Evolutionary conservation across 2,888 invertebrate species (phyloP).

Genomic region (Acanthosepion pharaonis): DNA sequence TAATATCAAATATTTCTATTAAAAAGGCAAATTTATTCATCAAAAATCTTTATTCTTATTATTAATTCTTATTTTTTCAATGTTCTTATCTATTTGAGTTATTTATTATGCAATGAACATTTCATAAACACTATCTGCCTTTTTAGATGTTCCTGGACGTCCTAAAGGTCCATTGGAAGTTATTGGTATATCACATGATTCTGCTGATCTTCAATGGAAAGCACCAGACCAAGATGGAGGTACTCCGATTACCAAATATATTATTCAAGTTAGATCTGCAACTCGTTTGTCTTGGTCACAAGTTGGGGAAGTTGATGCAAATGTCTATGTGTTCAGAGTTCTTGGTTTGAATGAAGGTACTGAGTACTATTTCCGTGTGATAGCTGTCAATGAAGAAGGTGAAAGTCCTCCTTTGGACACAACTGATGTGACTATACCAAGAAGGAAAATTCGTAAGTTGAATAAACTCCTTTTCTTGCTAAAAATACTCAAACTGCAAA

Average conservation of each 20-base stretch:
- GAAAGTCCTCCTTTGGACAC: slow-evolving; percentile 88
- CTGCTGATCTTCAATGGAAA: slow-evolving; percentile 61
- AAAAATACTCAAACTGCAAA: neutral
- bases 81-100: neutral
- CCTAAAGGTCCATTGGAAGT: slow-evolving; percentile 62
- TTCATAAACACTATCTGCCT: neutral
- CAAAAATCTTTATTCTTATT: neutral
- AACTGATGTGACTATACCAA: slow-evolving; percentile 56
- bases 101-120: neutral
- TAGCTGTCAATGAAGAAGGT: slow-evolving; percentile 91
- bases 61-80: neutral
- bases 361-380: slow-evolving; percentile 89
- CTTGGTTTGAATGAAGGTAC: slow-evolving; percentile 86
- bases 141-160: slow-evolving; percentile 49
- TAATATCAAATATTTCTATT: neutral
- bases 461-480: neutral
- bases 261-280: slow-evolving; percentile 80
- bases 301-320: slow-evolving; percentile 77
- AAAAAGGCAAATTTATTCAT: neutral
- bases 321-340: slow-evolving; percentile 79
- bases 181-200: slow-evolving; percentile 52
- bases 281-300: slow-evolving; percentile 84
- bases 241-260: slow-evolving; percentile 63
- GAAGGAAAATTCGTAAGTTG: slow-evolving; percentile 50
- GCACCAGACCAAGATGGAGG: slow-evolving; percentile 64